Evolutionary conservation across 2,888 invertebrate genomes (phyloP), one percentile per base, ranked within the genome.

Genomic region (Drosophila lutescens): DNA sequence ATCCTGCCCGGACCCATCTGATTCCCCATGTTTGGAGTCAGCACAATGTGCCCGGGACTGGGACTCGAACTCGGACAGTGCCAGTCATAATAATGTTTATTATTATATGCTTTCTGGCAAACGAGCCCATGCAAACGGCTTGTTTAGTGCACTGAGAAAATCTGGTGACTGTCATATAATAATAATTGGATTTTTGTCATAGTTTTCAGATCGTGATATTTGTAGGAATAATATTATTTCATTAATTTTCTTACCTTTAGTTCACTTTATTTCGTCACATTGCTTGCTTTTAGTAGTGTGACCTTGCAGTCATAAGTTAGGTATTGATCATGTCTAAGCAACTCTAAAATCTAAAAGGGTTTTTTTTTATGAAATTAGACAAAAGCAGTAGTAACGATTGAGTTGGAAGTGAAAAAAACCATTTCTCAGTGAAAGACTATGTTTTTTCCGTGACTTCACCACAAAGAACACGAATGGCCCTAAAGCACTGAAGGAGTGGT

Each of bases 51-150:
- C 71, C 62, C 36, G 50, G 76, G 55, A 74, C 76, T 56, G 10
- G 66, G 51, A 49, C 49, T 53, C n/a, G 65, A 44, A 47, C 47
- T 40, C 20, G 66, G 32, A 66, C 66, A 66, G 66, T 54, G 54
- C 63, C 66, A 74, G 76, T 78, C 84, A 86, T 82, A 86, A 86
- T 83, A 86, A 80, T 78, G 86, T 86, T 83, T 86, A 77, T 86
- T 82, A 78, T 82, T 8, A n/a, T 7, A n/a, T 58, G 43, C 65
- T 82, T 77, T 76, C 58, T 74, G 66, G 67, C 84, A 57, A 77
- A 80, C 69, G 78, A 66, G 78, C 60, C 57, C 74, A 78, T 71
- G 71, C 73, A 55, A 72, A 72, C 54, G 50, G 71, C 43, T 61
- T 70, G 50, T 36, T 61, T 32, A 8, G 9, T 30, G 20, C 50